Evolutionary conservation across 2,888 invertebrate species (phyloP), one percentile per base, ranked within the genome.

Genomic region (Laothoe populi): DNA sequence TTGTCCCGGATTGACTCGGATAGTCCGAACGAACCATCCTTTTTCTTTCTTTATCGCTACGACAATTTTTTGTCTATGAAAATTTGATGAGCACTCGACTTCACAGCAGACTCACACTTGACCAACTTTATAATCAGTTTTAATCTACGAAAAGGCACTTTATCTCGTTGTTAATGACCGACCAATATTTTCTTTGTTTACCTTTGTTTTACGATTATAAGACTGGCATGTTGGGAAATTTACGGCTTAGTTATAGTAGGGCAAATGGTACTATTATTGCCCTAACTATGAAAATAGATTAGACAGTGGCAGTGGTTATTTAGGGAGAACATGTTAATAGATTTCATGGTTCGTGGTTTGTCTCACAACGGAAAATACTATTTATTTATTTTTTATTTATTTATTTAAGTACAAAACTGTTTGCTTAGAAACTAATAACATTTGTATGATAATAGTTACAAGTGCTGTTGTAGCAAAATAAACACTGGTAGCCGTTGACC

Each of bases 161-260:
- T 84, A 87, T 87, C 86, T 81, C 19, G 31, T 77, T 64, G 73
- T 72, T 79, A 77, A 81, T 79, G 81, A 79, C 76, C 78, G 74
- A 75, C 66, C 71, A 76, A 79, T 78, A 78, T 76, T 73, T 74
- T 70, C 77, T 71, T 76, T 84, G 84, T 86, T 86, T 84, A 78
- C 77, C 40, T 58, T 38, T 13, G 2, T 19, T 7, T 24, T 26
- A 62, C 69, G 71, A 71, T 74, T 68, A 75, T 61, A n/a, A 59
- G 64, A 59, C 60, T 60, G 57, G 62, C 62, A 40, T 63, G 38
- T 64, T 61, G 57, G 59, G 40, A 60, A 57, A 24, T 45, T 60
- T 53, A 63, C 45, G 46, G 38, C 57, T 45, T 24, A 42, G 10
- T 19, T 16, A 40, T 60, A 31, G 24, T 24, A 16, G 24, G 48